These are phyloP conservation scores for Chaetogeoica ovagalla DNA, from an alignment of 2,888 invertebrate genomes.

Conservation along the genomic window DNA sequence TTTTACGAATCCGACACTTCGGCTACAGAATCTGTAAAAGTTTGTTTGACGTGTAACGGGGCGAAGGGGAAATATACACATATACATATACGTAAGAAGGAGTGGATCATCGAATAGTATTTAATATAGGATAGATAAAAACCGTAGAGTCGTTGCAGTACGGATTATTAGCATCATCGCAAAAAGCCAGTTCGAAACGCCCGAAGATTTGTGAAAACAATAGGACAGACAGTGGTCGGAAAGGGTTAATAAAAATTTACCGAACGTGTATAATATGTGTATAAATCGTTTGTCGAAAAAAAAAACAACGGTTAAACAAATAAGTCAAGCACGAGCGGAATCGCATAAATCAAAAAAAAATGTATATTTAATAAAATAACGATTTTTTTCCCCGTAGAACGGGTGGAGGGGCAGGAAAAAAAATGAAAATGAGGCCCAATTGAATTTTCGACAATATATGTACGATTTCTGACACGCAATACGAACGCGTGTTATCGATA, in stretches of 20 bases:
- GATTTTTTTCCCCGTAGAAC: slow-evolving; percentile 15
- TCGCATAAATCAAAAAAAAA: slow-evolving; percentile 24
- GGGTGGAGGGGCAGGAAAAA: neutral
- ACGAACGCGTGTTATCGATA: slow-evolving; percentile 46
- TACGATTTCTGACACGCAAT: slow-evolving; percentile 42
- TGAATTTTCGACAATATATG: slow-evolving; percentile 44
- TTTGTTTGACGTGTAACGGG: neutral
- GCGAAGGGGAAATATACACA: no score
- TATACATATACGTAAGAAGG: no score
- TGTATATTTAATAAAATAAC: neutral
- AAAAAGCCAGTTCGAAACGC: neutral
- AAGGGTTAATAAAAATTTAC: slow-evolving; percentile 22
- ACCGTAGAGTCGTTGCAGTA: neutral
- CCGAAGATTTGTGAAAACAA: no score
- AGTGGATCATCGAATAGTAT: neutral
- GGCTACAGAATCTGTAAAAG: neutral
- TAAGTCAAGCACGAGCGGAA: slow-evolving; percentile 42
- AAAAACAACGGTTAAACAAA: slow-evolving; percentile 46
- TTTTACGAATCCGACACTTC: neutral
- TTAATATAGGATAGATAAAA: slow-evolving; percentile 8
- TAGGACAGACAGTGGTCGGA: slow-evolving; percentile 5
- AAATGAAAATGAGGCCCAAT: slow-evolving; percentile 44
- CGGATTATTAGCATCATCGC: neutral
- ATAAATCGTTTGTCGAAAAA: slow-evolving; percentile 37
- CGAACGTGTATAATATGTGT: neutral